phyloP scores from a whole-genome alignment of 2,797 vertebrate genomes.

The Kryptopterus vitreolus region DNA sequence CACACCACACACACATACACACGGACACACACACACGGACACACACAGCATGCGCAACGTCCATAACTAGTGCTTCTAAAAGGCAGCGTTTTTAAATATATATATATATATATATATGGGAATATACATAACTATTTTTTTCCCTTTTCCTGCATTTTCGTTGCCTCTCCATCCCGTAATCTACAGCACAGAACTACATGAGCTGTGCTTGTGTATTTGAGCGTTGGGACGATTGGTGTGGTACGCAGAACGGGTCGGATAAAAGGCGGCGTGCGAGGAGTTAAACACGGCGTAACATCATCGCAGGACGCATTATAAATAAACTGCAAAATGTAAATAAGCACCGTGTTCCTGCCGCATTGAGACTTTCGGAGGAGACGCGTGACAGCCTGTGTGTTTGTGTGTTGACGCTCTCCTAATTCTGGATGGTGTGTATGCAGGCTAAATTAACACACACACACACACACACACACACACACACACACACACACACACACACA shows the following conservation, averaged over 20 bases:
- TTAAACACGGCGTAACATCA: background rate
- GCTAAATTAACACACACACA: background rate
- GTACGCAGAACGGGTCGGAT: background rate
- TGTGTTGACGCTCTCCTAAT: slow-evolving; percentile 20
- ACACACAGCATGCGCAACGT: background rate
- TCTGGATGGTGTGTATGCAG: slow-evolving; percentile 17
- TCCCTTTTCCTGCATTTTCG: too few species aligned
- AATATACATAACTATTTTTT: too few species aligned
- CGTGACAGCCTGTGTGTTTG: slow-evolving; percentile 23
- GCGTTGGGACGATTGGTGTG: background rate
- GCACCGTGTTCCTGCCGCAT: slow-evolving; percentile 20
- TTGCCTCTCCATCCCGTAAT: too few species aligned
- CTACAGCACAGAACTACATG: too few species aligned
- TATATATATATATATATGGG: too few species aligned
- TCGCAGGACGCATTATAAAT: background rate
- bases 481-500: background rate
- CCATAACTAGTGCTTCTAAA: slow-evolving; percentile 5
- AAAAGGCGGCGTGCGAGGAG: background rate
- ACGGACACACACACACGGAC: background rate
- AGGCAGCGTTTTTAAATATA: too few species aligned
- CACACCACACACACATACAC: background rate
- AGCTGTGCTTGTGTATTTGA: too few species aligned
- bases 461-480: background rate
- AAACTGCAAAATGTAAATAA: background rate
- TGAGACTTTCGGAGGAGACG: slow-evolving; percentile 20